phyloP scores from a whole-genome alignment of 2,113 vertebrate genomes.

The Theristicus caerulescens region DNA sequence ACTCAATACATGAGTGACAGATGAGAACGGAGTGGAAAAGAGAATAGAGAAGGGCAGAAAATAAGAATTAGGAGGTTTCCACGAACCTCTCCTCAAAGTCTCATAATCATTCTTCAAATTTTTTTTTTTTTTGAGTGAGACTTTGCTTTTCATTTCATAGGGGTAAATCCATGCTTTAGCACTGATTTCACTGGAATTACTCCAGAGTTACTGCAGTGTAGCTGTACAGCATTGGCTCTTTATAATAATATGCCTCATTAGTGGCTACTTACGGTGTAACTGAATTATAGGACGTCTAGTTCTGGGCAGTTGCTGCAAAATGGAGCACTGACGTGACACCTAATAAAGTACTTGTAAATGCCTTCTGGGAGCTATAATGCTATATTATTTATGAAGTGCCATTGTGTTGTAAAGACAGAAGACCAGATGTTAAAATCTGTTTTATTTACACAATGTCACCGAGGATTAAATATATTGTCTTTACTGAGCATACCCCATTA shows the following conservation, averaged over 20 bases:
- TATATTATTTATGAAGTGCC: conserved; percentile 33
- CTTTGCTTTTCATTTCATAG: not conserved
- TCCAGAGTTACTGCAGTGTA: conserved; percentile 29
- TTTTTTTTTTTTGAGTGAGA: not conserved
- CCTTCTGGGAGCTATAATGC: conserved; percentile 17
- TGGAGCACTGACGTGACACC: conserved; percentile 22
- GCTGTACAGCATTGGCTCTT: not conserved
- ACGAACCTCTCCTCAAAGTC: not conserved
- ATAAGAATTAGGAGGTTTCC: not conserved
- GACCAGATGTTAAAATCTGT: conserved; percentile 22
- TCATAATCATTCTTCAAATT: not conserved
- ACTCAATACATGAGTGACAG: conserved; percentile 19
- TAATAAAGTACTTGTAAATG: conserved; percentile 55
- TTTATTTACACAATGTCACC: not conserved
- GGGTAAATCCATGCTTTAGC: not conserved
- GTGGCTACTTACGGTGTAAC: conserved; percentile 47
- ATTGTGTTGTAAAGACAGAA: conserved; percentile 27
- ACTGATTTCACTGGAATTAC: conserved; percentile 24
- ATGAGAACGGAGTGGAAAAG: not conserved
- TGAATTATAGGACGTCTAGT: conserved; percentile 31
- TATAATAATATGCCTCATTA: conserved; percentile 44
- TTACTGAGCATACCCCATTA: not conserved
- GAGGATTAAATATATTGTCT: conserved; percentile 25
- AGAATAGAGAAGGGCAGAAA: not conserved
- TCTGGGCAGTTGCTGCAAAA: conserved; percentile 46